Base-by-base conservation (phyloP, 2,888 invertebrate genomes). In the Synanthedon andrenaeformis region DNA sequence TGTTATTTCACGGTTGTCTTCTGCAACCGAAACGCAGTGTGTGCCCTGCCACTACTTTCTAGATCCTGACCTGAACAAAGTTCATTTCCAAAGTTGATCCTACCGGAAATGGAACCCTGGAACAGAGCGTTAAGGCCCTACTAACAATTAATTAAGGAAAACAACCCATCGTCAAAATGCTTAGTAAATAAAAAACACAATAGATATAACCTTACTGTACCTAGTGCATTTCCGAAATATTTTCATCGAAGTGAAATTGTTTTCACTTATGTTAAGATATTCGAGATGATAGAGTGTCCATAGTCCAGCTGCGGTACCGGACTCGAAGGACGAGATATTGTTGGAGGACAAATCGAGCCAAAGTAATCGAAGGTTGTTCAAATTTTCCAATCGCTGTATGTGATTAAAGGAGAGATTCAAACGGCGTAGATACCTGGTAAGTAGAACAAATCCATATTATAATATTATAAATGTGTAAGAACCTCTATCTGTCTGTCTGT, bases 341-440 rank as follows among this genome's bases (percentile, higher is more conserved):
- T 90, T 90, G 62, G 88, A 85, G 23, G 89, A 89, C n/a, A 90
- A 62, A 62, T 90, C 88, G 41, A 90, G 64, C 82, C 89, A 88
- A 45, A 85, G 62, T 13, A 92, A 71, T 42, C 80, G 80, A 51
- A 91, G 69, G 58, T 89, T 63, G 60, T 88, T 89, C 55, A 92
- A 72, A 66, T 90, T 90, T 67, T 90, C 89, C 1, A 91, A 68
- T 12, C 75, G 72, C 60, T 84, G 79, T 53, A 92, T 90, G 56
- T 88, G 77, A 66, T 92, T 92, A 60, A 89, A 86, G 0, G 91
- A 90, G 41, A 92, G 69, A 63, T 91, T 89, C 51, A 92, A 73
- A 14, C 88, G 85, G 17, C 86, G 82, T 13, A 92, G 77, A 66
- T 88, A 90, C 62, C 91, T 91, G 60, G 51, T 71, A 4, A 72